These are phyloP conservation scores for Characodon lateralis DNA, from an alignment of 2,797 vertebrate genomes.

Conservation along the genomic window DNA sequence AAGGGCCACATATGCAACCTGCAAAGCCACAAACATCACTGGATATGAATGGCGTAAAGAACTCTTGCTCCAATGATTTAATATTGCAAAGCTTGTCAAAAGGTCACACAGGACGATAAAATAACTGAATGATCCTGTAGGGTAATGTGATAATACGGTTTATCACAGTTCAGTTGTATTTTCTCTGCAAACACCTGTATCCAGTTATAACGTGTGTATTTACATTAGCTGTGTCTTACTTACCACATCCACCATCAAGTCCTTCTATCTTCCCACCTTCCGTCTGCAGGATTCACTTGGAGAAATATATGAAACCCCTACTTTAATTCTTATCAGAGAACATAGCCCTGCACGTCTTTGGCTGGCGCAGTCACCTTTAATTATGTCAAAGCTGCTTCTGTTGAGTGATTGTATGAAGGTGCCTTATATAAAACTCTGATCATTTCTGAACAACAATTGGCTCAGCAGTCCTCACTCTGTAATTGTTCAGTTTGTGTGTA, in stretches of 20 bases:
- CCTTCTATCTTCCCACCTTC: neutral
- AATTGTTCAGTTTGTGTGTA: neutral
- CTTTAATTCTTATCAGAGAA: neutral
- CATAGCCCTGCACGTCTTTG: neutral
- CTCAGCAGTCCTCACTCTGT: neutral
- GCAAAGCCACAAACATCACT: conserved; percentile 59
- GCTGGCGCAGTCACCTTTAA: conserved; percentile 49
- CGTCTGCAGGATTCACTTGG: neutral
- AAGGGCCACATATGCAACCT: conserved; percentile 46
- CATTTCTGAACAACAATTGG: neutral
- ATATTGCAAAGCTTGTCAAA: conserved; percentile 49
- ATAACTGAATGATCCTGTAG: neutral
- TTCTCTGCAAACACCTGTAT: neutral
- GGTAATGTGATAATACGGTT: neutral
- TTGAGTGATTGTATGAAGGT: neutral
- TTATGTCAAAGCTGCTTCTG: conserved; percentile 59
- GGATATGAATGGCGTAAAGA: conserved; percentile 63
- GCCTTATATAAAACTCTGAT: neutral
- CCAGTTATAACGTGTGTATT: neutral
- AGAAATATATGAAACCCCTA: neutral
- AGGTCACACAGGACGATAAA: conserved; percentile 28
- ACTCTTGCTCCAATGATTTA: conserved; percentile 63
- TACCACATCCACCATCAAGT: neutral
- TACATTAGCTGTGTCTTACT: neutral
- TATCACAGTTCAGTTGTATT: conserved; percentile 1